Evolutionary conservation across 2,113 vertebrate species (phyloP), one percentile per base, ranked within the genome.

Genomic region (Noturus placidus): DNA sequence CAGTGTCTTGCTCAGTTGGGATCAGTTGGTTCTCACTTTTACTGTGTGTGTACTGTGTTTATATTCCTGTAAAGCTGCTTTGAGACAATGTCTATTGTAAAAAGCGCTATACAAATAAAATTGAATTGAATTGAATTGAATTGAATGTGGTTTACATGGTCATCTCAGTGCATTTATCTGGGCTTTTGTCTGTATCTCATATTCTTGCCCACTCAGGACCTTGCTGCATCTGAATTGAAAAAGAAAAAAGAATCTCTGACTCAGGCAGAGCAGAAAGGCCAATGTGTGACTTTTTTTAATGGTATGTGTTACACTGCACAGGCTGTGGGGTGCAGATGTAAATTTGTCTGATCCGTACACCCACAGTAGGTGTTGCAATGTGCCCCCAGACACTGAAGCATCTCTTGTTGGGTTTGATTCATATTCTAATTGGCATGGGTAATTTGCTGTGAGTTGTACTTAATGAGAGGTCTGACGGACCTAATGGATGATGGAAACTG

Each of bases 401-500:
- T 83, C 89, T 89, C 86, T 92, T 93, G 92, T 91, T 84, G 70
- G 92, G 93, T 94, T 95, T 94, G 93, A 94, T 95, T 92, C 91
- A 94, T 94, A 91, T 93, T 94, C 93, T 95, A 96, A 95, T 96
- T 95, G 94, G 93, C 88, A 91, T 92, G 88, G 91, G 93, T 95
- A 96, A 96, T 96, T 95, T 94, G 93, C 94, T 91, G 93, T 93
- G 93, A 92, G 94, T 93, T 90, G 91, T 91, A 92, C 94, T 57
- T 96, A 95, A 96, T 95, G 94, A 96, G 94, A 89, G 91, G 92
- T 93, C 92, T 93, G 93, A 91, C 92, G 91, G 93, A 92, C 92
- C 93, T 95, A 95, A 96, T 96, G 95, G 95, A 95, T 95, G 94
- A 94, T 92, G 94, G 92, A 93, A 94, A 93, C 93, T 93, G 91